Conservation (phyloP, 1,140 invertebrate species). For the Hycleus phaleratus region DNA sequence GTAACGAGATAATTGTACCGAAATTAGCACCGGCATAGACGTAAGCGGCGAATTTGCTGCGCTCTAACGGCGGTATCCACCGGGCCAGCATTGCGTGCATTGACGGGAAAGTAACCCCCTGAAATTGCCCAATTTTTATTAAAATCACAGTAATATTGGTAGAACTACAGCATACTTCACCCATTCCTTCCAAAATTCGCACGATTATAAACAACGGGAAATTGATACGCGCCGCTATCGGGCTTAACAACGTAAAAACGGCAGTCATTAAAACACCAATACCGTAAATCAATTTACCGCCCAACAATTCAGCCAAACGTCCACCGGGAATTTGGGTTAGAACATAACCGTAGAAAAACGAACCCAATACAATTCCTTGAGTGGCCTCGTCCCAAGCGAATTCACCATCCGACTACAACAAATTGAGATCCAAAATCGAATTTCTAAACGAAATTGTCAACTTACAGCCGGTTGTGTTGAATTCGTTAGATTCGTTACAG, state of each 20-base stretch:
- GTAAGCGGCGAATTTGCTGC: conserved; percentile 71
- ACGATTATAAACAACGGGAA: conserved; percentile 66
- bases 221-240: conserved; percentile 62
- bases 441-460: conserved; percentile 10
- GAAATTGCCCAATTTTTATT: conserved; percentile 21
- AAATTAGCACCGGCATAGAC: conserved; percentile 70
- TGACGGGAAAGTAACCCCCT: conserved; percentile 75
- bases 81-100: conserved; percentile 74
- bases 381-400: conserved; percentile 71
- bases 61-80: conserved; percentile 74
- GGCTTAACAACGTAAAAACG: conserved; percentile 67
- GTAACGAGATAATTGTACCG: conserved; percentile 68
- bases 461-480: conserved; percentile 50
- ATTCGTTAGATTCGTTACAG: conserved; percentile 43
- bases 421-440: conserved; percentile 3
- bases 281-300: conserved; percentile 74
- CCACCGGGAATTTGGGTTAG: conserved; percentile 82
- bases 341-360: conserved; percentile 83
- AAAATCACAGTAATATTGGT: not conserved
- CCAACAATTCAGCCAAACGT: conserved; percentile 67
- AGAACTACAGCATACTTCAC: conserved; percentile 51
- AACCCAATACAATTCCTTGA: conserved; percentile 73
- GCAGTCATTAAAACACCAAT: conserved; percentile 68
- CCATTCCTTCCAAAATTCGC: conserved; percentile 76
- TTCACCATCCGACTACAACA: conserved; percentile 54